Conservation (phyloP, 2,888 invertebrate genomes). For the Netelia virgata region DNA sequence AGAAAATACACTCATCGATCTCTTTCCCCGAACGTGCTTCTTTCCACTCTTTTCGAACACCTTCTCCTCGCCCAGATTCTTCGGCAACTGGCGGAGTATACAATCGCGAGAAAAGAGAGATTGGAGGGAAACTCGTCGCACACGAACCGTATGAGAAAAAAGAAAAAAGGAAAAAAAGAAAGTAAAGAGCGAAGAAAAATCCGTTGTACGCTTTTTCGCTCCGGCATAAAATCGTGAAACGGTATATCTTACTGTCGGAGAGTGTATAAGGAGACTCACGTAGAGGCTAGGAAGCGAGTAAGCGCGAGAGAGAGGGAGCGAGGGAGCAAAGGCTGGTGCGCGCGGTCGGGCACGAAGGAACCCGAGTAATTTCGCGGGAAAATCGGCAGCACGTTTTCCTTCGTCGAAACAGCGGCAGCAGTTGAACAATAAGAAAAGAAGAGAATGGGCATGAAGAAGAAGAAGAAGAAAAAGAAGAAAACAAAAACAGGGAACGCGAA, state of each 20-base stretch:
- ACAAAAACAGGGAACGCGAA: not conserved
- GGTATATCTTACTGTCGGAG: constrained; percentile 31
- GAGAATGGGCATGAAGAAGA: constrained; percentile 13
- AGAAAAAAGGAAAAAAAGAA: not conserved
- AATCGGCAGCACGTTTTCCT: constrained; percentile 67
- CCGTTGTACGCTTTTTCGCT: constrained; percentile 33
- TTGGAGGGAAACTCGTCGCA: not conserved
- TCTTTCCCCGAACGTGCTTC: constrained; percentile 1
- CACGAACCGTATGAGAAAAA: not conserved
- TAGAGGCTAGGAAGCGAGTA: not conserved
- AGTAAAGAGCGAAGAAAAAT: constrained; percentile 33
- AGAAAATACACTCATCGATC: not conserved
- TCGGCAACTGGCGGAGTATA: not conserved
- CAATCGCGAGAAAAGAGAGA: not conserved
- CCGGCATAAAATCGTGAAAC: constrained; percentile 31
- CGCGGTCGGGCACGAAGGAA: constrained; percentile 67
- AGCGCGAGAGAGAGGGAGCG: constrained; percentile 6
- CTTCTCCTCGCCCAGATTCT: constrained; percentile 10
- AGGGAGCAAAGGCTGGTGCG: constrained; percentile 51
- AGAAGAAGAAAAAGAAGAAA: not conserved
- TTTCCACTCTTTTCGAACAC: not conserved
- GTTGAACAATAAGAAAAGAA: constrained; percentile 42
- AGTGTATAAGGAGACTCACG: constrained; percentile 15
- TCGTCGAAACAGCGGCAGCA: constrained; percentile 43
- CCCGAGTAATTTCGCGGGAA: constrained; percentile 73